Conservation (phyloP, 2,113 vertebrate species). For the Origma solitaria region DNA sequence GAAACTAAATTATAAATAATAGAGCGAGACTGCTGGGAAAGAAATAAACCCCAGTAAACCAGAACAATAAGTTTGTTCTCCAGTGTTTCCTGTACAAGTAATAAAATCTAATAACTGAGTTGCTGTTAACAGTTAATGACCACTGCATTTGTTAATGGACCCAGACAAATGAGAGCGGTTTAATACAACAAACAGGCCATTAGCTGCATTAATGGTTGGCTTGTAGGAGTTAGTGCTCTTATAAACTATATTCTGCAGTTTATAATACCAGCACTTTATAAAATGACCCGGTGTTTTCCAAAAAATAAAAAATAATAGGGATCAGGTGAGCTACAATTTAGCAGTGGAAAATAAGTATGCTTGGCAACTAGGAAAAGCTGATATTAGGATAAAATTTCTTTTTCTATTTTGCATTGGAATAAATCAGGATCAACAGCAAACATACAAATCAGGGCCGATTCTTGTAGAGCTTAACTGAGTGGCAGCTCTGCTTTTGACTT, state of each 20-base stretch:
- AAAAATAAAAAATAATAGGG: slow-evolving; percentile 35
- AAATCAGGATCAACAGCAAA: slow-evolving; percentile 6
- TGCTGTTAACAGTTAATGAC: slow-evolving; percentile 63
- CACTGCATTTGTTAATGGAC: slow-evolving; percentile 59
- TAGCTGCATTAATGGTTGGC: slow-evolving; percentile 51
- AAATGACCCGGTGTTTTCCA: slow-evolving; percentile 36
- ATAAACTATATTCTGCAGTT: slow-evolving; percentile 54
- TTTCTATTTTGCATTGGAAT: not conserved
- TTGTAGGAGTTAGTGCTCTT: slow-evolving; percentile 52
- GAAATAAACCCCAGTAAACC: slow-evolving; percentile 21
- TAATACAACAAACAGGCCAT: slow-evolving; percentile 52
- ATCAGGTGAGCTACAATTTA: not conserved
- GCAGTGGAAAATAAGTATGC: not conserved
- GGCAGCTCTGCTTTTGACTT: not conserved
- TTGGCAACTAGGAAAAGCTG: not conserved
- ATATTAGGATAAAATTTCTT: not conserved
- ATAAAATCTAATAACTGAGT: slow-evolving; percentile 56
- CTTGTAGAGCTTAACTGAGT: not conserved
- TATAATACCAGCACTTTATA: slow-evolving; percentile 53
- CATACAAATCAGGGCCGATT: not conserved
- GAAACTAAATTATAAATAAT: slow-evolving; percentile 39
- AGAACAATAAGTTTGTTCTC: slow-evolving; percentile 46
- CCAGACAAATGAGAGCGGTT: slow-evolving; percentile 58
- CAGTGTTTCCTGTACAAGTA: slow-evolving; percentile 43
- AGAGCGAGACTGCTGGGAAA: slow-evolving; percentile 16